Evolutionary conservation across 1,140 invertebrate genomes (phyloP), one percentile per base, ranked within the genome.

Genomic region (Monochamus saltuarius): DNA sequence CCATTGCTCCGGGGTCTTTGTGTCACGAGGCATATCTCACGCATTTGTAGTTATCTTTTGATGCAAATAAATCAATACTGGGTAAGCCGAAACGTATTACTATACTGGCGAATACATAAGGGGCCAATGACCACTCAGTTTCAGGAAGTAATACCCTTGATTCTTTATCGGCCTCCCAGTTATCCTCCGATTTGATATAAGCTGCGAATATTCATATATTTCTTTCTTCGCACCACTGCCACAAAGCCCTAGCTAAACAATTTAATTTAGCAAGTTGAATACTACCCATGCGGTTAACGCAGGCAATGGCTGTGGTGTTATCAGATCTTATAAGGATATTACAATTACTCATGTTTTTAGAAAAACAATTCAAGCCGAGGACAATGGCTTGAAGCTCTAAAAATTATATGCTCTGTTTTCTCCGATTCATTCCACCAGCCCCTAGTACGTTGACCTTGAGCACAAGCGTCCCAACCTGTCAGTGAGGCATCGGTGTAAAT

Each of bases 241-340:
- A 76, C 39, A 77, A 71, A 1, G 34, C 1, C 45, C 59, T 60
- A 17, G 67, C 17, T 16, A 77, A 11, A 13, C 50, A 14, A 46
- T 68, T 71, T 39, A 77, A 51, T 76, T 66, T 37, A 76, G 74
- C 10, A 71, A n/a, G n/a, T n/a, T n/a, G n/a, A n/a, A n/a, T n/a
- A n/a, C n/a, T n/a, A n/a, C n/a, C n/a, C n/a, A n/a, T n/a, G n/a
- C n/a, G n/a, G n/a, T n/a, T n/a, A n/a, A n/a, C n/a, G n/a, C n/a
- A n/a, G n/a, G n/a, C n/a, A 65, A 11, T 77, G 69, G 76, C 75
- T 7, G 73, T 77, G 0, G 68, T 76, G 45, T 78, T 77, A 35
- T 79, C 77, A 0, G 73, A 49, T 14, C 75, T 61, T 14, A 74
- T 36, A 43, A 74, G 56, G 42, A 76, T 72, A 8, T 65, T n/a